phyloP scores from a whole-genome alignment of 1,140 invertebrate genomes.

The Drosophila pseudoananassae region DNA sequence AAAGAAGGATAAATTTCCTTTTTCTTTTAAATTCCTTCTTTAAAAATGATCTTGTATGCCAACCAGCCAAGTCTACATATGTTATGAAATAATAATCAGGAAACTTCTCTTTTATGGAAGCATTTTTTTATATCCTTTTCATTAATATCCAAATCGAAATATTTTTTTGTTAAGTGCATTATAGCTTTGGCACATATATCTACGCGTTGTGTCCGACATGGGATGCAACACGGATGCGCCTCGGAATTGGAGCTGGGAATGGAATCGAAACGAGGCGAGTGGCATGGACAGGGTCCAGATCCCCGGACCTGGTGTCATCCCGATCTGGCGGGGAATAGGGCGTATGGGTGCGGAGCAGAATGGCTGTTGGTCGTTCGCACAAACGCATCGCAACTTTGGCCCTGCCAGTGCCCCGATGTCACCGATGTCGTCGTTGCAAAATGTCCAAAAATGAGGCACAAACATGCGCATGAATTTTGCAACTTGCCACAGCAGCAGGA shows the following conservation, averaged over 20 bases:
- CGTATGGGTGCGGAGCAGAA: not conserved
- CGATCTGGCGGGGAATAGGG: not conserved
- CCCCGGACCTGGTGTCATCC: not conserved
- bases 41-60: too few species aligned
- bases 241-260: constrained; percentile 49
- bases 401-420: constrained; percentile 42
- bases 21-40: too few species aligned
- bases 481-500: constrained; percentile 51
- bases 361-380: constrained; percentile 44
- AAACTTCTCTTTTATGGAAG: too few species aligned
- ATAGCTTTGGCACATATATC: constrained; percentile 26
- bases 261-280: constrained; percentile 27
- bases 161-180: constrained; percentile 6
- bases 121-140: too few species aligned
- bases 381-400: constrained; percentile 75
- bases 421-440: constrained; percentile 45
- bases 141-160: not conserved
- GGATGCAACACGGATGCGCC: constrained; percentile 55
- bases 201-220: constrained; percentile 52
- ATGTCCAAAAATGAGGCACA: constrained; percentile 78
- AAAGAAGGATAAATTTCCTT: too few species aligned
- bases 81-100: too few species aligned
- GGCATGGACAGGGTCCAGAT: constrained; percentile 1
- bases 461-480: constrained; percentile 80
- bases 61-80: too few species aligned